Conservation (phyloP, 2,113 vertebrate species). For the Aspidoscelis tigris region DNA sequence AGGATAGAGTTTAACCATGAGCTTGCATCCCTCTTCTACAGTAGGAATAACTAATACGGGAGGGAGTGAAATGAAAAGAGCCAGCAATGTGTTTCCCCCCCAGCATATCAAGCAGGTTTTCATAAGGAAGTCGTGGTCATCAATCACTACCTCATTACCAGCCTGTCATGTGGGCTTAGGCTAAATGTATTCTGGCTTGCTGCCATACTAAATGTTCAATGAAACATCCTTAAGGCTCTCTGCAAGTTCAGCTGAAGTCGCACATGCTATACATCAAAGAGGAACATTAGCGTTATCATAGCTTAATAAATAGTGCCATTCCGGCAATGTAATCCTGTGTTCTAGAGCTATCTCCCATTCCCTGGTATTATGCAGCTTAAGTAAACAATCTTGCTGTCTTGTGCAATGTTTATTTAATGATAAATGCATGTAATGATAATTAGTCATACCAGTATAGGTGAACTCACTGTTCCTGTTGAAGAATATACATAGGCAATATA, state of each 20-base stretch:
- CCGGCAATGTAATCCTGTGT: slow-evolving; percentile 77
- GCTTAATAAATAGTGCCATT: slow-evolving; percentile 84
- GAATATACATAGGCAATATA: slow-evolving; percentile 40
- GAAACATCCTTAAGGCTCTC: slow-evolving; percentile 87
- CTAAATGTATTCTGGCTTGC: slow-evolving; percentile 87
- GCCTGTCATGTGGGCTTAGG: slow-evolving; percentile 85
- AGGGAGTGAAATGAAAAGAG: slow-evolving; percentile 77
- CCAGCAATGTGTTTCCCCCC: slow-evolving; percentile 77
- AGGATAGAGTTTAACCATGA: slow-evolving; percentile 64
- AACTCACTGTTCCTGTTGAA: slow-evolving; percentile 45
- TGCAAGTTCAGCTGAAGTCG: slow-evolving; percentile 84
- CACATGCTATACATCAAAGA: slow-evolving; percentile 84
- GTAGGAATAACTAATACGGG: slow-evolving; percentile 75
- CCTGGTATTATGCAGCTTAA: slow-evolving; percentile 77
- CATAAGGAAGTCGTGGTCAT: slow-evolving; percentile 84
- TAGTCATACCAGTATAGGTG: slow-evolving; percentile 66
- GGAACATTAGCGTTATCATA: slow-evolving; percentile 83
- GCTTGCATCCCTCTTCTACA: slow-evolving; percentile 62
- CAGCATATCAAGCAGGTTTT: slow-evolving; percentile 87
- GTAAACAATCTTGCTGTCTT: slow-evolving; percentile 83
- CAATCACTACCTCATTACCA: slow-evolving; percentile 90
- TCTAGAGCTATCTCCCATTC: slow-evolving; percentile 80
- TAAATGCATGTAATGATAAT: slow-evolving; percentile 73
- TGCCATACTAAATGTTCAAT: slow-evolving; percentile 87
- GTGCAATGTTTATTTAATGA: slow-evolving; percentile 85